Percentiles rank a stretch among this genome's conserved stretches.
Conservation (phyloP, 1,140 invertebrate species). For the Olivierus martensii region DNA sequence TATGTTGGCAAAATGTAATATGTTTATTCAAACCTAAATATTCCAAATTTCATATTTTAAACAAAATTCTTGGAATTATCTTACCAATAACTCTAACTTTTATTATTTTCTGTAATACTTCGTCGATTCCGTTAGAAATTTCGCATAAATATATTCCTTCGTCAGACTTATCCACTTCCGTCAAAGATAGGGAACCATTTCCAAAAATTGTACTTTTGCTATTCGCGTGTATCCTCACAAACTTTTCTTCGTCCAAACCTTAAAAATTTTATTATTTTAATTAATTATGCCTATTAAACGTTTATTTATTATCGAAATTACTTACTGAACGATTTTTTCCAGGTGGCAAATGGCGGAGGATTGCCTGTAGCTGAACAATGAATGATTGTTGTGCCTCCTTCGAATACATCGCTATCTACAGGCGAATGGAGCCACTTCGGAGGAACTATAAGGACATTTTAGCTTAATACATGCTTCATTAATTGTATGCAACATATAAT, state of each 20-base stretch:
- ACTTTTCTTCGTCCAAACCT: no score
- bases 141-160: slow-evolving; percentile 8
- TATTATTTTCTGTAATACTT: neutral
- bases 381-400: neutral
- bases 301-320: no score
- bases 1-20: no score
- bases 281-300: no score
- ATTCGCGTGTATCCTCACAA: no score
- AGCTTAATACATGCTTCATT: no score
- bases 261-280: no score
- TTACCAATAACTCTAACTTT: slow-evolving; percentile 9
- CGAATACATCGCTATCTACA: slow-evolving; percentile 2
- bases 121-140: slow-evolving; percentile 6
- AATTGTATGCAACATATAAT: no score
- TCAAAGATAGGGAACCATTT: slow-evolving; percentile 2
- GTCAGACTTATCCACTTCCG: neutral
- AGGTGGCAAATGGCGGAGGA: slow-evolving; percentile 1
- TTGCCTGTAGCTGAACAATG: slow-evolving; percentile 2
- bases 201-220: no score
- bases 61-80: no score
- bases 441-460: slow-evolving; percentile 2
- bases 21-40: no score
- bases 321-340: slow-evolving; percentile 6
- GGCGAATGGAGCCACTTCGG: slow-evolving; percentile 6
- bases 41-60: no score